Base-by-base conservation (phyloP, 1,140 invertebrate genomes). In the Hydropsyche tenuis region DNA sequence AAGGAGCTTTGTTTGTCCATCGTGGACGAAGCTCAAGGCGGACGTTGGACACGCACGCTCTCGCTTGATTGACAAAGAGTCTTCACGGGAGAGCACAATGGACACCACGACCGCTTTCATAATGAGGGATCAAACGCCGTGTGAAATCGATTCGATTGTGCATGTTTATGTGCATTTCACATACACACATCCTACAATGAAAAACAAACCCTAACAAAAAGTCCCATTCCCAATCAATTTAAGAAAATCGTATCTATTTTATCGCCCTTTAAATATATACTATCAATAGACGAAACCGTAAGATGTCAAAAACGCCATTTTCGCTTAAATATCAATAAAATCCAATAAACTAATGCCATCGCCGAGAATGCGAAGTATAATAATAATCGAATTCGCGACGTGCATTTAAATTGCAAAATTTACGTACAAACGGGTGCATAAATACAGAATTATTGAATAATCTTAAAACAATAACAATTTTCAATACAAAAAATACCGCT, bases 41-140 rank as follows among this genome's bases (percentile, higher is more conserved):
- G 48, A 14, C 63, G 30, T 43, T 42, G 42, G 63, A 66, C 63
- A 66, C 30, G 63, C 63, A 45, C 63, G 30, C 30, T 45, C 63
- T 7, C 42, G 9, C n/a, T n/a, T 68, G 65, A 68, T 68, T 68
- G 65, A 68, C 65, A 68, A 68, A 68, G 65, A 68, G 65, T 23
- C 65, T 68, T 48, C 65, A 48, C 18, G 18, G 23, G 18, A 22
- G 43, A 68, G 45, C 65, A 68, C 65, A 68, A 68, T 68, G 65
- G 65, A 48, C 56, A 14, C 56, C 56, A 22, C 30, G 7, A 65
- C 42, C 65, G 23, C 12, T 68, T 68, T 68, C 65, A 68, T 68
- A 68, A 68, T 48, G 43, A 68, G 45, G 42, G 45, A 68, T 68
- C 65, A 68, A 68, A 68, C 65, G 23, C 23, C 65, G 65, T 68